A percentile compares a stretch with the other conserved stretches of the same genome.
Conservation (phyloP, 2,888 invertebrate genomes). For the Aethes cnicana region DNA sequence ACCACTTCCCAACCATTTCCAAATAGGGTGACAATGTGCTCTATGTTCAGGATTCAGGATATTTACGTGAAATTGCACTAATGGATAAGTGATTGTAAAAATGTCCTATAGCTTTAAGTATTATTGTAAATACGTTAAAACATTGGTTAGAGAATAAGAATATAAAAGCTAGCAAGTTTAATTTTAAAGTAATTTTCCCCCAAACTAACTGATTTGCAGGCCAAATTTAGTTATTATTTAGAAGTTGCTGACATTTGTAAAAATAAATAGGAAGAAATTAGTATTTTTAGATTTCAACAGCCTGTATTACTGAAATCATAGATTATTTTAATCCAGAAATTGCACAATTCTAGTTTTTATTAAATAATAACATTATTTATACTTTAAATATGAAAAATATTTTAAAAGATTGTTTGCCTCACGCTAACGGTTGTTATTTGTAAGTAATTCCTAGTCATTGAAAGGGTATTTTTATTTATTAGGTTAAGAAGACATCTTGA, state of each 20-base stretch:
- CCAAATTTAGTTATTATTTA: too few relatives aligned
- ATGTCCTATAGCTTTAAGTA: conserved; percentile 3
- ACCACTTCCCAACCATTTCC: too few relatives aligned
- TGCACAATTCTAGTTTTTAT: too few relatives aligned
- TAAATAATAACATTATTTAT: too few relatives aligned
- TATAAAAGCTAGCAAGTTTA: not conserved
- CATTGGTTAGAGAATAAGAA: not conserved
- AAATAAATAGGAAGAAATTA: not conserved
- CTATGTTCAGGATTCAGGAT: too few relatives aligned
- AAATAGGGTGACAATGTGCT: not conserved
- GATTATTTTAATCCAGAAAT: too few relatives aligned
- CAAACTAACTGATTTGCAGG: conserved; percentile 43
- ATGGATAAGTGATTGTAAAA: conserved; percentile 16
- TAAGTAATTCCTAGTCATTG: conserved; percentile 20
- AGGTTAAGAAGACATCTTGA: conserved; percentile 37
- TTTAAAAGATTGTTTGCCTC: too few relatives aligned
- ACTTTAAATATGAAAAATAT: too few relatives aligned
- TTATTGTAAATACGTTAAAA: not conserved
- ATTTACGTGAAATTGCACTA: too few relatives aligned
- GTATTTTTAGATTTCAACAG: not conserved
- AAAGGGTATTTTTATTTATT: conserved; percentile 15
- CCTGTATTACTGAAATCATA: not conserved
- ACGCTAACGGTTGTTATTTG: conserved; percentile 6
- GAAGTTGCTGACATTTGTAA: too few relatives aligned
- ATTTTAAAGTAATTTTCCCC: conserved; percentile 1